These are phyloP conservation scores for Pollenia griseotomentosa DNA, from an alignment of 2,888 invertebrate genomes.

Conservation along the genomic window DNA sequence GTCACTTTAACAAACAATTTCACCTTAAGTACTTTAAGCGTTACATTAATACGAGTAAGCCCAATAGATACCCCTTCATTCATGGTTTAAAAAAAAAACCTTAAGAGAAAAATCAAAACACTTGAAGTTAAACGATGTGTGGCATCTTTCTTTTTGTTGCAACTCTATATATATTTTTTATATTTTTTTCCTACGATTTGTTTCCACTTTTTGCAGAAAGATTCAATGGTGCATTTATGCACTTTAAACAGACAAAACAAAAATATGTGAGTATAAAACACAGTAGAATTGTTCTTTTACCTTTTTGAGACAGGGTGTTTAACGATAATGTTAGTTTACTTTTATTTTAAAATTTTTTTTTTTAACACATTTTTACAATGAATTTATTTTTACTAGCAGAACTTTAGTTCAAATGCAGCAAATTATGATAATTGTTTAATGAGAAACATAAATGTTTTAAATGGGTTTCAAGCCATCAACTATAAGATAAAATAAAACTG, in stretches of 20 bases:
- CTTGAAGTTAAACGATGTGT: conserved; percentile 64
- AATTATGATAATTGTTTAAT: conserved; percentile 31
- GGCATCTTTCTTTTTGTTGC: conserved; percentile 26
- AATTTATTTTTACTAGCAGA: not conserved
- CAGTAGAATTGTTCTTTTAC: not conserved
- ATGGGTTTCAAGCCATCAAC: not conserved
- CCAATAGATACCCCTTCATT: not conserved
- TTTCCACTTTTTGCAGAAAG: conserved; percentile 11
- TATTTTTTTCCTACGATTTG: conserved; percentile 4
- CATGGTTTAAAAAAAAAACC: not conserved
- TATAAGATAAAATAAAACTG: not conserved
- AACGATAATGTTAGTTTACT: conserved; percentile 18
- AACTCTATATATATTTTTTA: too few species aligned
- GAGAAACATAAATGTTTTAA: not conserved
- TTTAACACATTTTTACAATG: too few species aligned
- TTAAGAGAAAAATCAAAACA: conserved; percentile 41
- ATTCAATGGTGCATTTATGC: conserved; percentile 52
- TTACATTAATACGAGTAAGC: conserved; percentile 9
- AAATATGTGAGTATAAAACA: conserved; percentile 7
- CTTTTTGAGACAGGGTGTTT: conserved; percentile 23
- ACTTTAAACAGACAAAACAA: conserved; percentile 32
- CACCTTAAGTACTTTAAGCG: not conserved
- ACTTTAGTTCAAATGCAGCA: not conserved
- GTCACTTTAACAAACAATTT: not conserved
- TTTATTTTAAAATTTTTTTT: not conserved